These are phyloP conservation scores for Listronotus bonariensis DNA, from an alignment of 1,140 invertebrate species.

Conservation along the genomic window DNA sequence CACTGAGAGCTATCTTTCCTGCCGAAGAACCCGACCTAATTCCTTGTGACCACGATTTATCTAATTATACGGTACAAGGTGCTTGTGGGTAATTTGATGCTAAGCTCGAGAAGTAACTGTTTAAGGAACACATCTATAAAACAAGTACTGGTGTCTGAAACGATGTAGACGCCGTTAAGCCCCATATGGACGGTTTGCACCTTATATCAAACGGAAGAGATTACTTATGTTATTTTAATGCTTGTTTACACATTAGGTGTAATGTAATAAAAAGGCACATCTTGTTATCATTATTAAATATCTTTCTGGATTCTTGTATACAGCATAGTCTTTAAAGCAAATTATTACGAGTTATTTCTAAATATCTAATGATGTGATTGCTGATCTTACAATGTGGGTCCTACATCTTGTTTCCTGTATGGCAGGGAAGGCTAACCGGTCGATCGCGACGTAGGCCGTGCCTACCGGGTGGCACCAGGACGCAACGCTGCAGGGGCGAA, in stretches of 20 bases:
- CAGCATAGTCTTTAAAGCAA: too few relatives aligned
- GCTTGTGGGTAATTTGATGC: slow-evolving; percentile 14
- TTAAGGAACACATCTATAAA: slow-evolving; percentile 16
- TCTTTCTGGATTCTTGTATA: too few relatives aligned
- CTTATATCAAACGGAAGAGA: slow-evolving; percentile 12
- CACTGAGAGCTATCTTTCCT: not conserved
- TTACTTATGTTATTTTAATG: slow-evolving; percentile 10
- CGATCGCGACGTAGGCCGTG: too few relatives aligned
- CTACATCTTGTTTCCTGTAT: too few relatives aligned
- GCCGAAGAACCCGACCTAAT: slow-evolving; percentile 12
- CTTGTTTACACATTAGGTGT: not conserved
- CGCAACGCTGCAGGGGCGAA: too few relatives aligned
- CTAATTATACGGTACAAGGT: slow-evolving; percentile 12
- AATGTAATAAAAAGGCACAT: too few relatives aligned
- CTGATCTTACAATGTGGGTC: too few relatives aligned
- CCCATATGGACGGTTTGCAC: slow-evolving; percentile 13
- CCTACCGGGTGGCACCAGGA: too few relatives aligned
- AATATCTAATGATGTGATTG: too few relatives aligned
- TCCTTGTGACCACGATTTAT: slow-evolving; percentile 6
- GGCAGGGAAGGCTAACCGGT: too few relatives aligned
- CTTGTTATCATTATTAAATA: too few relatives aligned
- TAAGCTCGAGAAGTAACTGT: slow-evolving; percentile 9
- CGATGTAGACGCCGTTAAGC: slow-evolving; percentile 7
- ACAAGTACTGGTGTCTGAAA: slow-evolving; percentile 12
- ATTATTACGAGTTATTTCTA: too few relatives aligned